Conservation (phyloP, 2,113 vertebrate species). For the Podilymbus podiceps region DNA sequence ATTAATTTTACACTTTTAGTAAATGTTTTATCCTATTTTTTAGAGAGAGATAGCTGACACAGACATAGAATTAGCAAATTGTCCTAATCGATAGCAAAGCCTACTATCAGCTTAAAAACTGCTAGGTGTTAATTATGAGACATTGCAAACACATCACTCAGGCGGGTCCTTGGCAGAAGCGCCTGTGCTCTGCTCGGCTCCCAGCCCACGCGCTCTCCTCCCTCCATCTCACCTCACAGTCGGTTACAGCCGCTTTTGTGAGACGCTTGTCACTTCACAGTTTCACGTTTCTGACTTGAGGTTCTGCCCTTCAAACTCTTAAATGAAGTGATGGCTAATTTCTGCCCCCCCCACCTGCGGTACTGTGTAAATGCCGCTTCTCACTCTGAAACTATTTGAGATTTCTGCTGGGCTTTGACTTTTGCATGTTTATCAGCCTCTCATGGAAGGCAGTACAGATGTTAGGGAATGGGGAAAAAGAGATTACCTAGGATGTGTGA, state of each 20-base stretch:
- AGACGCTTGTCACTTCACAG: neutral
- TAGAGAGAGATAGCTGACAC: neutral
- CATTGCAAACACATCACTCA: constrained; percentile 16
- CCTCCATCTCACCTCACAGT: neutral
- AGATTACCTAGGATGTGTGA: neutral
- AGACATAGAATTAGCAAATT: constrained; percentile 43
- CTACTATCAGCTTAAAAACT: neutral
- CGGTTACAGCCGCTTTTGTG: neutral
- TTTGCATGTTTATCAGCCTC: neutral
- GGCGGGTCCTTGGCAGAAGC: neutral
- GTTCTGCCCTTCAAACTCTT: neutral
- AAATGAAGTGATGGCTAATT: neutral
- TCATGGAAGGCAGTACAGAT: neutral
- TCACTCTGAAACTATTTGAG: neutral
- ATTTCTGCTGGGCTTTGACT: neutral
- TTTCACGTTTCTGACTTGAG: constrained; percentile 12
- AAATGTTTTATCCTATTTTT: constrained; percentile 8
- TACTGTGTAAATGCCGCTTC: neutral
- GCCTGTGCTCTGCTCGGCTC: neutral
- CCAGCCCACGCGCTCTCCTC: neutral
- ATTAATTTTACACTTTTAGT: neutral
- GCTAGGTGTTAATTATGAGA: neutral
- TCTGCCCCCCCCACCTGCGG: neutral
- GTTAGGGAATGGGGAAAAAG: neutral
- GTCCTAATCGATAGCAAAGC: neutral